phyloP scores from a whole-genome alignment of 2,888 invertebrate genomes.

The Candidula unifasciata region DNA sequence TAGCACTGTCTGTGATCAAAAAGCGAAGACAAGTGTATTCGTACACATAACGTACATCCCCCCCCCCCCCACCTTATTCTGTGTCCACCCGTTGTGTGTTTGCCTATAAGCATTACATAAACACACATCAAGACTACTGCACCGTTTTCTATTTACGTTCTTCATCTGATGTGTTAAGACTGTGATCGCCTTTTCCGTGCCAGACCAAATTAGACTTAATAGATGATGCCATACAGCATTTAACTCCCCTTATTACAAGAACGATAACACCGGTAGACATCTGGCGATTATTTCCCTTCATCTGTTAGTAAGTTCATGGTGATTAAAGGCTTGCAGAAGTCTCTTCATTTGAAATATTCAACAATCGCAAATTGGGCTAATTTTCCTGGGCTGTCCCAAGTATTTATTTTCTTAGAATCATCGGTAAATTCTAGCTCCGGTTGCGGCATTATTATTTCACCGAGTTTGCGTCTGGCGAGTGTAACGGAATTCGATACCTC shows the following conservation, averaged over 20 bases:
- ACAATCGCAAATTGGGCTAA: slow-evolving; percentile 26
- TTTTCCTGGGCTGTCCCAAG: background rate
- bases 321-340: background rate
- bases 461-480: background rate
- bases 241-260: too few species aligned
- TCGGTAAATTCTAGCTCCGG: background rate
- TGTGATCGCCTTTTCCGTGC: too few species aligned
- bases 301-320: background rate
- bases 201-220: background rate
- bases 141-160: too few species aligned
- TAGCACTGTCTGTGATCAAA: too few species aligned
- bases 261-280: background rate
- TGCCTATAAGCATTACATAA: too few species aligned
- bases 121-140: too few species aligned
- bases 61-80: too few species aligned
- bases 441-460: slow-evolving; percentile 25
- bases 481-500: background rate
- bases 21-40: too few species aligned
- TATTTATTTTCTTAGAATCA: slow-evolving; percentile 21
- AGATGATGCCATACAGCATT: background rate
- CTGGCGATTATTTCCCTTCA: background rate
- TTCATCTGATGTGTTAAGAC: too few species aligned
- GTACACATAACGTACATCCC: too few species aligned
- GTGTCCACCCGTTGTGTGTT: too few species aligned
- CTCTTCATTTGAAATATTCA: background rate